Evolutionary conservation across 2,797 vertebrate species (phyloP), one percentile per base, ranked within the genome.

Genomic region (Acridotheres tristis): DNA sequence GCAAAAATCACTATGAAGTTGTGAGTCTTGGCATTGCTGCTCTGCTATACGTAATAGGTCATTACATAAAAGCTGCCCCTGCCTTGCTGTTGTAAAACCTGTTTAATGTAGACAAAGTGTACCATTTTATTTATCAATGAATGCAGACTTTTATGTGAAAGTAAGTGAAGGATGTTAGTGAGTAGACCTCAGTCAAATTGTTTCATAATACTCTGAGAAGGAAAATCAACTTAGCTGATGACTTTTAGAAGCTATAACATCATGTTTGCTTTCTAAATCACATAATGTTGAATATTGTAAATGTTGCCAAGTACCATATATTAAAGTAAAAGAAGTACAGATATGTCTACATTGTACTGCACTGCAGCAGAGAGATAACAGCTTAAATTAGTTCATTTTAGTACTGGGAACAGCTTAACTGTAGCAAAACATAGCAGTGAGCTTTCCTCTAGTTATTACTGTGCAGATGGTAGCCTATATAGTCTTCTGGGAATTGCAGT

Each of bases 181-280:
- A 66, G 66, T 58, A 81, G 43, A 54, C 38, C 36, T 96, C 54
- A 86, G 36, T 55, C 62, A 86, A 55, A 53, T 95, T 78, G 38
- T 87, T 93, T 97, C 75, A 65, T 66, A 88, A 96, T 82, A 88
- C 15, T 10, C 40, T 85, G 77, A 86, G 74, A 94, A 94, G 42
- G 55, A 83, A 94, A 77, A 69, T 26, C 74, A 76, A 79, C 93
- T 97, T 95, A 61, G 69, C 68, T 85, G 93, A 76, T 96, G 84
- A 87, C 91, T 91, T 92, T 89, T 97, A 83, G 89, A 85, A 95
- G 58, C 62, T 82, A 16, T 25, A 91, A 81, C 10, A 0, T 76
- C 82, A 74, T 89, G 67, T 48, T 97, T 93, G 45, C 89, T 97
- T 96, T 93, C 78, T 96, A 91, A 95, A 94, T 94, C 73, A 85